Percentiles rank a stretch among this genome's conserved stretches.
These are phyloP conservation scores for Calypte anna DNA, from an alignment of 2,113 vertebrate species.

Conservation along the genomic window DNA sequence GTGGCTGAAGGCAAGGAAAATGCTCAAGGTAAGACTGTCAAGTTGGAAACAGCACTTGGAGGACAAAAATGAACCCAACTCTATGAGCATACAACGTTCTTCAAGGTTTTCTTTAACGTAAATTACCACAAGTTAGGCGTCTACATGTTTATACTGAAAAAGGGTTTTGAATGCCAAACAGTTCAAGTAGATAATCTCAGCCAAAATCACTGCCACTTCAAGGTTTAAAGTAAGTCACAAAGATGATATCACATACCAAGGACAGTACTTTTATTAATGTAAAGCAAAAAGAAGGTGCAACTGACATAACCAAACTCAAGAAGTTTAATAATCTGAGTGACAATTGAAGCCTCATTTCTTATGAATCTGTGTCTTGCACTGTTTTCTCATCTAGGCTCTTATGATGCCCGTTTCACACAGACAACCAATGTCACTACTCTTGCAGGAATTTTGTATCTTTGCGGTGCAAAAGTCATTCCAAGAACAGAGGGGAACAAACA, in stretches of 20 bases:
- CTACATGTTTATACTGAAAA: no score
- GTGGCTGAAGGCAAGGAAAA: not conserved
- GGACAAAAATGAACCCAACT: no score
- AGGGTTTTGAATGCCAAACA: no score
- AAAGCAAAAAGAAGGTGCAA: not conserved
- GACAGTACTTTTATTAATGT: not conserved
- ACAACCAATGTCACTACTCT: not conserved
- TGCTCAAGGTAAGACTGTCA: no score
- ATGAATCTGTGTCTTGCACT: not conserved
- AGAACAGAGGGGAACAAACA: not conserved
- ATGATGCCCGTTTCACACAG: not conserved
- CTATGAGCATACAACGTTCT: no score
- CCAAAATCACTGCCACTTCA: no score
- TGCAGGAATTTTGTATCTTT: not conserved
- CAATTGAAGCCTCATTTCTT: not conserved
- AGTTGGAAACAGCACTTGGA: no score
- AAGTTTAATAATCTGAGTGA: not conserved
- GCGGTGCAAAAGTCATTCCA: not conserved
- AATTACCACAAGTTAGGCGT: no score
- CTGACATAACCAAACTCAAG: not conserved
- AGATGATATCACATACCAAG: not conserved
- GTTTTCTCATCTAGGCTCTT: not conserved
- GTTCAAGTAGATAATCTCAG: no score
- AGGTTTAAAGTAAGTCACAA: not conserved
- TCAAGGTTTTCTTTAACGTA: no score